Evolutionary conservation across 2,113 vertebrate species (phyloP), one percentile per base, ranked within the genome.

Genomic region (Corapipo altera): DNA sequence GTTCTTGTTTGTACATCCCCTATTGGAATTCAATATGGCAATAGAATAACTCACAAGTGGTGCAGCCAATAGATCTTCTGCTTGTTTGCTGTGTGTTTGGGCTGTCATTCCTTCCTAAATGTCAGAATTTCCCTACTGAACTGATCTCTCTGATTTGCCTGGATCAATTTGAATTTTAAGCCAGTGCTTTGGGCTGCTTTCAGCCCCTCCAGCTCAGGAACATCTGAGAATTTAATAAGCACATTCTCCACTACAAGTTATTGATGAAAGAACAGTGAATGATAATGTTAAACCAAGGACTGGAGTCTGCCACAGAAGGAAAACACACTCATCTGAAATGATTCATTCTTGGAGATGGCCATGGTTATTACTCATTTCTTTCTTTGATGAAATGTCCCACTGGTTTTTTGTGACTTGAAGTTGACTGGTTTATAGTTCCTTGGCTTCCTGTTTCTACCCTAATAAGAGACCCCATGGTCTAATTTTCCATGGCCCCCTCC

Each of bases 321-420:
- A 93, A 96, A 93, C 62, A 95, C 77, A 69, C 37, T 90, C 28
- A 80, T 92, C 67, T 71, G 75, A 90, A 85, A 92, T 87, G 54
- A 88, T 88, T 88, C 21, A 37, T 70, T 88, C 85, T 85, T 91
- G 85, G 82, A 75, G 89, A 48, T 46, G 75, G 32, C 54, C 46
- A 27, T 9, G 20, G 49, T 73, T 76, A 73, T 93, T 94, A 93
- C 54, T 94, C 82, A 92, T 92, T 43, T 72, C 61, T 72, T 78
- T 57, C 85, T 93, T 95, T 3, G 7, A 90, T 88, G 90, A 66
- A 61, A 83, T 59, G 75, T 83, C 75, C 41, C 72, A 19, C 64
- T 90, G 62, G 18, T 12, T 33, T 72, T 80, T 28, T 28, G 32
- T 67, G 9, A 70, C 37, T 76, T 73, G 64, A 93, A 76, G 41